Base-by-base conservation (phyloP, 2,797 vertebrate species). In the Squalus acanthias region DNA sequence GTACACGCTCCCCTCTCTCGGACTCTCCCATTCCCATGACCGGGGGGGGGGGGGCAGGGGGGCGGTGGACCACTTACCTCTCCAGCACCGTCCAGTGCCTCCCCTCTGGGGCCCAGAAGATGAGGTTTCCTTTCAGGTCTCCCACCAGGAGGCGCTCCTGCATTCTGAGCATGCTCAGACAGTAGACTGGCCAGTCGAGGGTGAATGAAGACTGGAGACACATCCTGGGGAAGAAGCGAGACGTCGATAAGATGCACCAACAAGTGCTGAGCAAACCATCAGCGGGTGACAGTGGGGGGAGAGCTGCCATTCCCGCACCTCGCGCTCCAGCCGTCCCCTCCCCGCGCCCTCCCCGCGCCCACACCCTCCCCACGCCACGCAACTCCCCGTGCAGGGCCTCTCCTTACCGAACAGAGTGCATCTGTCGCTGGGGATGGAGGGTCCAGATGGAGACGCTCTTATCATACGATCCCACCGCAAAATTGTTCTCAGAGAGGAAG, bases 321-420 rank as follows among this genome's bases (percentile, higher is more conserved):
- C 39, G 39, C 39, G 39, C 39, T 39, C 39, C 39, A 39, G 39
- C 39, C 39, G 39, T 39, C 39, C 39, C 24, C 72, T n/a, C n/a
- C 33, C 7, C 76, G 4, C 29, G 1, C 0, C 29, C 0, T 79
- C 29, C 33, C 76, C 33, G 0, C 93, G 96, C 17, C 0, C 4
- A 50, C 96, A 97, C 39, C 39, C 39, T 39, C 39, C 39, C 39
- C 39, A 39, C 39, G 39, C 39, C 39, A 39, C 39, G 39, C 39
- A 39, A 39, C 39, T 39, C 39, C 39, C 39, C 39, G 95, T 0
- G 97, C 96, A 1, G 96, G 96, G 0, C 96, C 96, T 96, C 98
- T 98, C 96, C 97, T 89, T 96, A 98, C 96, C 29, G 98, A 98
- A 96, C 0, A 96, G 97, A 96, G 53, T 96, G 95, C 87, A 97